Evolutionary conservation across 2,888 invertebrate species (phyloP).

Genomic region (Onthophagus sagittarius): DNA sequence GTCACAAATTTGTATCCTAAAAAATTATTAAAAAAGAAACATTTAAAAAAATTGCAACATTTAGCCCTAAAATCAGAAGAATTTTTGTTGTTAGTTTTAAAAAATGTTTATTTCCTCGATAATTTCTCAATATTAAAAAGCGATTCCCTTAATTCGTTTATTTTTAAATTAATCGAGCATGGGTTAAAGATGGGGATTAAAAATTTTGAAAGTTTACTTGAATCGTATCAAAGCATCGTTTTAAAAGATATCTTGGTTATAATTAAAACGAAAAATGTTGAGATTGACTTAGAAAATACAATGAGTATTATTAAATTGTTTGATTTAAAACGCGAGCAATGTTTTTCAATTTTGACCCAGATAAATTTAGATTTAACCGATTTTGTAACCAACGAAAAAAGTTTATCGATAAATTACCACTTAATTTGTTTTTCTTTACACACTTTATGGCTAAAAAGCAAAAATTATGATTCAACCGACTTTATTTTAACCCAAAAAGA

Average conservation of each 20-base stretch:
- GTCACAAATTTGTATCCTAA: constrained; percentile 47
- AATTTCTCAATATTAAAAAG: background rate
- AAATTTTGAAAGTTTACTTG: constrained; percentile 41
- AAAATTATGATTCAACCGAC: constrained; percentile 18
- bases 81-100: constrained; percentile 34
- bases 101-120: background rate
- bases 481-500: constrained; percentile 28
- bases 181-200: constrained; percentile 9
- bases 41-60: background rate
- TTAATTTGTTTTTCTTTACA: constrained; percentile 11
- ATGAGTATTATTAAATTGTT: constrained; percentile 46
- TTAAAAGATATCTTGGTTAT: too few relatives aligned
- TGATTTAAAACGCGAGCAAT: constrained; percentile 44
- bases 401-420: constrained; percentile 16
- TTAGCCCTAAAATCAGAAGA: background rate
- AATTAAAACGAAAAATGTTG: too few relatives aligned
- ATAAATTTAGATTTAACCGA: constrained; percentile 12
- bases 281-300: too few relatives aligned
- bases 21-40: constrained; percentile 29
- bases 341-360: constrained; percentile 10
- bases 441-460: constrained; percentile 8
- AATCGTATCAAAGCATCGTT: constrained; percentile 42
- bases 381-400: constrained; percentile 15
- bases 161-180: too few relatives aligned
- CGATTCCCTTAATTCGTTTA: too few relatives aligned